A percentile compares a stretch with the other conserved stretches of the same genome.
Evolutionary conservation across 2,797 vertebrate species (phyloP).

Genomic region (Natrix natrix): DNA sequence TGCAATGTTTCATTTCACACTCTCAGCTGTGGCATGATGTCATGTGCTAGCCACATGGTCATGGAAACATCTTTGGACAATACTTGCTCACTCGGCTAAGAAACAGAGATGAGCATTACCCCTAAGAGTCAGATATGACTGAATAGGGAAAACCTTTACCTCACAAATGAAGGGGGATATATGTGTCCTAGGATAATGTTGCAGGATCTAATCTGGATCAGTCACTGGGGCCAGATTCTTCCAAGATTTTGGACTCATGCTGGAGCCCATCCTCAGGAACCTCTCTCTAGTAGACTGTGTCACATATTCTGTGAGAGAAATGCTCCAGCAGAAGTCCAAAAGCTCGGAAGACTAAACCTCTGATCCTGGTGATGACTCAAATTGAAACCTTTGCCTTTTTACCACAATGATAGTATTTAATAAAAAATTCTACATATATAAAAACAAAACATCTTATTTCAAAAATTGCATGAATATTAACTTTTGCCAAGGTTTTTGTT

Average conservation of each 20-base stretch:
- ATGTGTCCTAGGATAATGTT: neutral
- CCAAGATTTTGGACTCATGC: neutral
- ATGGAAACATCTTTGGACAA: neutral
- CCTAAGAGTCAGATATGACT: neutral
- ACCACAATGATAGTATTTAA: neutral
- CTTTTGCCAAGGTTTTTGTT: neutral
- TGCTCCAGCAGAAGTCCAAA: neutral
- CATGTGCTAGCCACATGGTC: neutral
- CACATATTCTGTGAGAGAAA: too few species aligned
- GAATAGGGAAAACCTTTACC: neutral
- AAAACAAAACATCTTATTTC: neutral
- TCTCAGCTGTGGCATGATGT: neutral
- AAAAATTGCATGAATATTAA: neutral
- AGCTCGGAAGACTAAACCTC: neutral
- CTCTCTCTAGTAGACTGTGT: neutral
- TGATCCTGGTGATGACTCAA: neutral
- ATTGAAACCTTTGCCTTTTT: neutral
- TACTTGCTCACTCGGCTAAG: neutral
- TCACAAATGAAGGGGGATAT: neutral
- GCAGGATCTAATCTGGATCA: neutral
- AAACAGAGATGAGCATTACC: neutral
- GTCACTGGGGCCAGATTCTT: neutral
- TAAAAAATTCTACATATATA: neutral
- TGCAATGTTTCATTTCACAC: neutral
- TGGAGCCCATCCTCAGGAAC: neutral